Conservation (phyloP, 2,888 invertebrate genomes). For the Papilio gigon region DNA sequence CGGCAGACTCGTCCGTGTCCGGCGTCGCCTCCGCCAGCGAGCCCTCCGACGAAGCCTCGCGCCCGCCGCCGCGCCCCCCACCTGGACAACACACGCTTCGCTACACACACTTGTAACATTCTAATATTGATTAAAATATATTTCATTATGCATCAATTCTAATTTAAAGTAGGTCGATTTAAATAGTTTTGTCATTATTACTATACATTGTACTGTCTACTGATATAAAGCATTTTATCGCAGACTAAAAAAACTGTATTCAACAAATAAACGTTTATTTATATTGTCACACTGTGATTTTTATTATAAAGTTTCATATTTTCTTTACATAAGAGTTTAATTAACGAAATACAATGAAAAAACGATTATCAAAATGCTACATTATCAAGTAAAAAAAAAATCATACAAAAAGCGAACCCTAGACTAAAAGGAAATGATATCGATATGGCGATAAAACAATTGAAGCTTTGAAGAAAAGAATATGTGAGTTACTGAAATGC, state of each 20-base stretch:
- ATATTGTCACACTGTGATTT: not conserved
- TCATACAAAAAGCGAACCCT: conserved; percentile 33
- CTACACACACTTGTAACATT: not conserved
- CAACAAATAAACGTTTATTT: conserved; percentile 1
- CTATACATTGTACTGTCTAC: conserved; percentile 16
- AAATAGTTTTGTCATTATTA: not conserved
- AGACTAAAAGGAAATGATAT: conserved; percentile 26
- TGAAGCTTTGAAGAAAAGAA: conserved; percentile 26
- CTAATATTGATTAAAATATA: not conserved
- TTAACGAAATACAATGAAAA: not conserved
- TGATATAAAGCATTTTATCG: conserved; percentile 7
- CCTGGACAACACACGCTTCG: conserved; percentile 45
- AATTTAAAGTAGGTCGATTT: not conserved
- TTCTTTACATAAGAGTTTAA: not conserved
- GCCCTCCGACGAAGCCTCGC: conserved; percentile 86
- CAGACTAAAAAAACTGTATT: conserved; percentile 13
- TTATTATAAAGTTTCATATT: not conserved
- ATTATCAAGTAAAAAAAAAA: not conserved
- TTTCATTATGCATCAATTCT: not conserved
- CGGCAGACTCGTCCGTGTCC: conserved; percentile 87
- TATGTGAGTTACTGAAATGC: conserved; percentile 1
- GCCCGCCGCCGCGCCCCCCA: conserved; percentile 57
- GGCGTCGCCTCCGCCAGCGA: conserved; percentile 87
- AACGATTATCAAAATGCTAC: not conserved
- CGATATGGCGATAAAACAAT: conserved; percentile 31